These are phyloP conservation scores for Callorhinus ursinus DNA, from an alignment of 2,113 vertebrate genomes.

Conservation along the genomic window DNA sequence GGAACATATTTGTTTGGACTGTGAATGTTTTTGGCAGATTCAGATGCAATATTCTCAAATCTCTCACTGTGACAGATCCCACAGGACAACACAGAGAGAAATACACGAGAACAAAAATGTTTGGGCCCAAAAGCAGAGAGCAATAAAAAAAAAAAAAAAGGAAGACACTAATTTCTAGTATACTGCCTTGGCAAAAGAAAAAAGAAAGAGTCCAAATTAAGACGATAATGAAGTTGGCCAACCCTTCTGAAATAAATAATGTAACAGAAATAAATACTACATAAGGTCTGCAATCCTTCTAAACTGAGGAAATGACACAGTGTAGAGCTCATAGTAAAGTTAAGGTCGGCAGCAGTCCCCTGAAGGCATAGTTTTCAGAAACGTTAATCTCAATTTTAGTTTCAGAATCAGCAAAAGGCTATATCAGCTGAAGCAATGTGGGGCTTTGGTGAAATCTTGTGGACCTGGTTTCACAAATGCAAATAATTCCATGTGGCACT, in stretches of 20 bases:
- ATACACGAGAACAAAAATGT: not conserved
- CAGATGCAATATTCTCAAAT: slow-evolving; percentile 13
- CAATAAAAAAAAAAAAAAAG: not conserved
- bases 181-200: not conserved
- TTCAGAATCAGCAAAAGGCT: not conserved
- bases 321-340: not conserved
- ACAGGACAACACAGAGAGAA: not conserved
- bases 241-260: not conserved
- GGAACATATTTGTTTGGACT: slow-evolving; percentile 23
- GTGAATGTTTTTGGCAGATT: not conserved
- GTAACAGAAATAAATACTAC: not conserved
- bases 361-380: not conserved
- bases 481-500: not conserved
- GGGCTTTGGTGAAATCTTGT: not conserved
- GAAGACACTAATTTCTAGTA: not conserved
- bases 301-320: not conserved
- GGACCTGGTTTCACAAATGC: not conserved
- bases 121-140: not conserved
- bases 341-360: no score
- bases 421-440: not conserved
- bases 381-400: not conserved
- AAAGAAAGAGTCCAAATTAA: not conserved
- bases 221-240: not conserved
- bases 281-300: not conserved
- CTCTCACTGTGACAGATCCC: not conserved